Percentiles rank a stretch among this genome's conserved stretches.
These are phyloP conservation scores for Dromiciops gliroides DNA, from an alignment of 2,113 vertebrate genomes.

Conservation along the genomic window DNA sequence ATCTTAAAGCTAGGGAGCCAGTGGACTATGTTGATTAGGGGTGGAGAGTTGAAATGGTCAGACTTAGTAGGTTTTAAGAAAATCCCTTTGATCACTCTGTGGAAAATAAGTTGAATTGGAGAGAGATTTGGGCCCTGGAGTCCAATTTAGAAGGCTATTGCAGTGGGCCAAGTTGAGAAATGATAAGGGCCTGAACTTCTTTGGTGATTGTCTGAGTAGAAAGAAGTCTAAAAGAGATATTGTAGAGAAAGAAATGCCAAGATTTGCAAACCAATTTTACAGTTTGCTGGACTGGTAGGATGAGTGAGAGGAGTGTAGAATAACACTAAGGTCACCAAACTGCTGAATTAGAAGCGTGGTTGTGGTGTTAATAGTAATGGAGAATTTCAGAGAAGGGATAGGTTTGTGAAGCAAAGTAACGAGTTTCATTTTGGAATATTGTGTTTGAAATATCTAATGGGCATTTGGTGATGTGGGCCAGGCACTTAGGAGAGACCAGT, in stretches of 20 bases:
- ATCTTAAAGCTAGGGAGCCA: background rate
- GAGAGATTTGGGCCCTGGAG: background rate
- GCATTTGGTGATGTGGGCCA: background rate
- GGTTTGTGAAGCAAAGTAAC: background rate
- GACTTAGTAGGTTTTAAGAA: background rate
- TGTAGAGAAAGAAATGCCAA: background rate
- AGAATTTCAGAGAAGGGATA: background rate
- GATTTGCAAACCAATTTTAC: background rate
- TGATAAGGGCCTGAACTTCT: background rate
- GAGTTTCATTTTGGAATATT: background rate
- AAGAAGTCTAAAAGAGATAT: background rate
- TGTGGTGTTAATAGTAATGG: background rate
- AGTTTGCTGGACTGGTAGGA: background rate
- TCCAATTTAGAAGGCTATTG: background rate
- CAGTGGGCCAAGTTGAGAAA: background rate
- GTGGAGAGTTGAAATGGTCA: too few species aligned
- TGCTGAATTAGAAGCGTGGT: background rate
- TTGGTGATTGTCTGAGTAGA: background rate
- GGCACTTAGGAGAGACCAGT: background rate
- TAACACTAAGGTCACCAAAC: background rate
- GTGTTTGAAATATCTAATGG: background rate
- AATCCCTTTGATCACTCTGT: background rate
- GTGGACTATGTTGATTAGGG: too few species aligned
- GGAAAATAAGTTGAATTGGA: background rate
- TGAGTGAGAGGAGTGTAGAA: background rate